Conservation (phyloP, 2,888 invertebrate genomes). For the Homarus gammarus region DNA sequence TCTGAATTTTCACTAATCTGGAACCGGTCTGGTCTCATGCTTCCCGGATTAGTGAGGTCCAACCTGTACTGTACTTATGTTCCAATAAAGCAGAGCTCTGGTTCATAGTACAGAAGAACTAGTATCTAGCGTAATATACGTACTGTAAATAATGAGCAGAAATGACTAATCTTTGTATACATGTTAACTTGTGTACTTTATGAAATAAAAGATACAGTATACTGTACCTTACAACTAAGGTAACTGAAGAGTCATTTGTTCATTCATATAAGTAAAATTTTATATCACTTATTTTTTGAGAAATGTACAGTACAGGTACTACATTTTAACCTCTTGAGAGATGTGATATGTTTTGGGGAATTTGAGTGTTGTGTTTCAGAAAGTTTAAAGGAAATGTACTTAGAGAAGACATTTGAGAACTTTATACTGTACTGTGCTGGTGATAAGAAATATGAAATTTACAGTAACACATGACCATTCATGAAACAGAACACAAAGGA, state of each 20-base stretch:
- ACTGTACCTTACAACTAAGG: background rate
- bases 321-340: background rate
- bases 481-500: background rate
- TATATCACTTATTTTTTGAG: background rate
- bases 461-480: background rate
- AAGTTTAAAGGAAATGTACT: background rate
- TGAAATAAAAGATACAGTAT: background rate
- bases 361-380: background rate
- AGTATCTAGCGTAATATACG: no score
- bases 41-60: no score
- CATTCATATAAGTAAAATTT: background rate
- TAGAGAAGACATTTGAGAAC: background rate
- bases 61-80: no score
- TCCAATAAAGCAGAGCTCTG: background rate
- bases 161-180: no score
- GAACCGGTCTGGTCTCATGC: no score
- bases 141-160: no score
- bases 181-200: no score
- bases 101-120: background rate
- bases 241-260: background rate
- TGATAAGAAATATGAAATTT: background rate
- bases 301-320: background rate
- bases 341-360: background rate
- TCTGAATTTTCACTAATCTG: no score
- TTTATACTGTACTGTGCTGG: no score